Evolutionary conservation across 1,140 invertebrate genomes (phyloP), one percentile per base, ranked within the genome.

Genomic region (Anastrepha obliqua): DNA sequence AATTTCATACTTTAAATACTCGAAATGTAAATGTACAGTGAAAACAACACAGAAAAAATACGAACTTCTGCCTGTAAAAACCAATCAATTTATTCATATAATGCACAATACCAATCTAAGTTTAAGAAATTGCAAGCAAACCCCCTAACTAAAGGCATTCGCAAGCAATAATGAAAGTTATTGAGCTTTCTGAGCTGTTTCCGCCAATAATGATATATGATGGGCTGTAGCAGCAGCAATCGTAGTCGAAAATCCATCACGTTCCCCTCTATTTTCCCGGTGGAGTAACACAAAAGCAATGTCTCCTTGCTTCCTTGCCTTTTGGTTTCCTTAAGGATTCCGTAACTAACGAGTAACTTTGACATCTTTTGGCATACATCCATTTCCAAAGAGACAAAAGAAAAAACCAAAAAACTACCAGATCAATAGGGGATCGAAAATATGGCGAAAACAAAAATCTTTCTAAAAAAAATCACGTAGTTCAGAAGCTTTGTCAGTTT

Each of bases 131-230:
- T 29, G 29, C 29, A 29, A 29, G 29, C 29, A 42, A 42, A 67
- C 64, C 64, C 0, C 1, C 0, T 8, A 67, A 42, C 39, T 20
- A 65, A 42, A 67, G 20, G 13, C 65, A 39, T 29, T 67, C 5
- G 9, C 3, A 67, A 67, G 8, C 20, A 29, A 42, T 4, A 42
- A 2, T 58, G 15, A 29, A 74, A 74, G 3, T 47, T 8, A 74
- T 47, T 42, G 51, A 17, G 3, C 5, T 47, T 6, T 13, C 2
- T 81, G 8, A 20, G 47, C 5, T 47, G 8, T 17, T 13, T 2
- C 20, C 17, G 13, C 17, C 51, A 55, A 58, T 29, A 81, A 81
- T 81, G 47, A 81, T 55, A 55, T 81, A 55, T 81, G 74, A 51
- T 55, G 47, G 44, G 67, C 67, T 81, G 47, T 81, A 17, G 20